Conservation (phyloP, 2,888 invertebrate species). For the Koerneria pararmatus region DNA sequence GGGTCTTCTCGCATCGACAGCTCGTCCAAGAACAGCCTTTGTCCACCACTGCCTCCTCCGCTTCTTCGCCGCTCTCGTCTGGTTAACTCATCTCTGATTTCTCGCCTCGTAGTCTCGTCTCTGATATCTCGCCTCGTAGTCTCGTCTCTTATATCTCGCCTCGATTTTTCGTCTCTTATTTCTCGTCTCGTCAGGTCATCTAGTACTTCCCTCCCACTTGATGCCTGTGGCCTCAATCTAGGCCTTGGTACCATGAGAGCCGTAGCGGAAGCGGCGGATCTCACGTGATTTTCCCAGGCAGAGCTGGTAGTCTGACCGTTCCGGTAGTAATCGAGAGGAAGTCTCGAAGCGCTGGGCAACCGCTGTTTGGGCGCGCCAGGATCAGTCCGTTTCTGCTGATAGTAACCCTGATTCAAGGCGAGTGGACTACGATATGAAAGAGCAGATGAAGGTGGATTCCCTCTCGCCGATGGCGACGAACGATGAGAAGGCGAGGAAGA, state of each 20-base stretch:
- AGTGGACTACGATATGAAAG: not conserved
- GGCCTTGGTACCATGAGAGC: conserved; percentile 4
- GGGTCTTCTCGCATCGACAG: conserved; percentile 22
- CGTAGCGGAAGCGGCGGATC: not conserved
- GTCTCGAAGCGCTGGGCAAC: conserved; percentile 3
- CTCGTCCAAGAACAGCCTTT: conserved; percentile 16
- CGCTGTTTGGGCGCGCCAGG: conserved; percentile 19
- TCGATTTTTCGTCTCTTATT: no score
- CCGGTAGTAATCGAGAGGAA: conserved; percentile 20
- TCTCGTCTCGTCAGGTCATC: not conserved
- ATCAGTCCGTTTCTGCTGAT: no score
- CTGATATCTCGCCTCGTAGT: no score
- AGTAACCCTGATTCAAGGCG: no score
- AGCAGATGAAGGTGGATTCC: no score
- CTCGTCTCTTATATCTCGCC: not conserved
- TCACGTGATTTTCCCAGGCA: no score
- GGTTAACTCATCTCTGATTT: not conserved
- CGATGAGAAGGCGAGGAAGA: conserved; percentile 13
- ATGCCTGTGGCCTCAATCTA: not conserved
- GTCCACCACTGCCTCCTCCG: not conserved
- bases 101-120: not conserved
- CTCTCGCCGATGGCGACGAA: not conserved
- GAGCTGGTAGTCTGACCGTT: not conserved
- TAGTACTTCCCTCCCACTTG: not conserved
- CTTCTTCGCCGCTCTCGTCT: conserved; percentile 9